Conservation (phyloP, 2,888 invertebrate genomes). For the Drosophila infuscata region DNA sequence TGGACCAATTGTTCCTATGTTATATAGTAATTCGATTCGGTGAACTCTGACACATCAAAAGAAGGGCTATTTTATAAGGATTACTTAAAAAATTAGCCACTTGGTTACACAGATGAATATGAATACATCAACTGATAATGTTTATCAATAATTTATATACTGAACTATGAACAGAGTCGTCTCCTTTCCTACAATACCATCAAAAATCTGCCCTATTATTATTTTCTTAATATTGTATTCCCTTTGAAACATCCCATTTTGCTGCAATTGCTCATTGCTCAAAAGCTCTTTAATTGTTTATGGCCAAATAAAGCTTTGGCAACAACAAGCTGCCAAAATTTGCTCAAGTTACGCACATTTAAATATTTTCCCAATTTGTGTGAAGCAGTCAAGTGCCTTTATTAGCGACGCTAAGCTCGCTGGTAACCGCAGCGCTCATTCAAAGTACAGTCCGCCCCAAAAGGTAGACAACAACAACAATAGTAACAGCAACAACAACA, state of each 20-base stretch:
- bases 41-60: not conserved
- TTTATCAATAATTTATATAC: not conserved
- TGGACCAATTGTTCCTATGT: not conserved
- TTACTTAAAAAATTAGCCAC: not conserved
- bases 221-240: not conserved
- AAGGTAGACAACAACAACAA: slow-evolving; percentile 7
- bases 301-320: slow-evolving; percentile 1
- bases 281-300: slow-evolving; percentile 4
- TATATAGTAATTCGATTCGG: not conserved
- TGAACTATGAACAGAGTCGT: too few species aligned
- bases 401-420: slow-evolving; percentile 25
- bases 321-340: not conserved
- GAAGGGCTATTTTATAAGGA: too few species aligned
- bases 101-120: too few species aligned
- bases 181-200: not conserved
- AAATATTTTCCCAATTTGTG: slow-evolving; percentile 23
- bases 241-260: not conserved
- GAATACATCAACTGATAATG: too few species aligned
- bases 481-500: not conserved
- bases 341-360: slow-evolving; percentile 1
- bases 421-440: slow-evolving; percentile 25
- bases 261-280: not conserved
- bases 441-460: slow-evolving; percentile 45
- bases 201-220: not conserved
- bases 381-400: slow-evolving; percentile 27